A percentile compares a stretch with the other conserved stretches of the same genome.
These are phyloP conservation scores for Drosophila colorata DNA, from an alignment of 2,888 invertebrate species.

Conservation along the genomic window DNA sequence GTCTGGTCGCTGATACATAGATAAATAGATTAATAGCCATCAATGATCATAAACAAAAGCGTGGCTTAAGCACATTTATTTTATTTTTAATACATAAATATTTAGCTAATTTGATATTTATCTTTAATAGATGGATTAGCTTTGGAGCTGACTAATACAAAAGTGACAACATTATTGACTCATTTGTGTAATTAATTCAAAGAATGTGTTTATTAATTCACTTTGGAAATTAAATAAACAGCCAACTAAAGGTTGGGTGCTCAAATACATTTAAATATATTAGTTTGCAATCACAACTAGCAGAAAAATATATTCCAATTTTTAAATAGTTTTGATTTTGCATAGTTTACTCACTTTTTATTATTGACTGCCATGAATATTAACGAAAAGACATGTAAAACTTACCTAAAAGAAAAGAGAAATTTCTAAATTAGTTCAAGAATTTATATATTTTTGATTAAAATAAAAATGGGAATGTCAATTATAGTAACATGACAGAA, in stretches of 20 bases:
- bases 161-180: conserved; percentile 32
- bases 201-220: conserved; percentile 28
- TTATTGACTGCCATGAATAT: neutral
- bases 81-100: neutral
- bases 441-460: neutral
- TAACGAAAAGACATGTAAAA: conserved; percentile 6
- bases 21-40: neutral
- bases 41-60: neutral
- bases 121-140: neutral
- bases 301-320: no score
- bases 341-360: conserved; percentile 25
- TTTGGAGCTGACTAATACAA: conserved; percentile 17
- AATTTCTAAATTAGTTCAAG: neutral
- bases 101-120: conserved; percentile 2
- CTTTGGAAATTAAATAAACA: conserved; percentile 3
- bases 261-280: neutral
- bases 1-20: neutral
- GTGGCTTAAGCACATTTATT: neutral
- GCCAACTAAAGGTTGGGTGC: conserved; percentile 1
- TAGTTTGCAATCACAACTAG: conserved; percentile 1
- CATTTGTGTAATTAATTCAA: conserved; percentile 27
- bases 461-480: neutral
- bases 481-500: neutral
- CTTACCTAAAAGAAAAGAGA: conserved; percentile 59
- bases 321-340: no score